Evolutionary conservation across 2,113 vertebrate genomes (phyloP), one percentile per base, ranked within the genome.

Genomic region (Calonectris borealis): DNA sequence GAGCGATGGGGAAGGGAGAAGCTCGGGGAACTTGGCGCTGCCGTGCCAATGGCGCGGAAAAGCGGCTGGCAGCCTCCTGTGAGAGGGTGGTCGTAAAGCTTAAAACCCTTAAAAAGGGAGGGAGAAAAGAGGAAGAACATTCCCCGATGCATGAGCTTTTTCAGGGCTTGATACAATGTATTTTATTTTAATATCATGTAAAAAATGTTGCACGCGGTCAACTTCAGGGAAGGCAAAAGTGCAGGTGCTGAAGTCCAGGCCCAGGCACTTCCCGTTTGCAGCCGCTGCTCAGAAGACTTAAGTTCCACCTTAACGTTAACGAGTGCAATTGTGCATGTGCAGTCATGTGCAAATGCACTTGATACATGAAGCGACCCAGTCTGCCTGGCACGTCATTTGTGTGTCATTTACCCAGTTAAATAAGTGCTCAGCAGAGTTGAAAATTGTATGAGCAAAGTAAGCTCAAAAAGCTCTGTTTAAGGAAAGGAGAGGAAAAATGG

Each of bases 81-180:
- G 44, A 10, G 46, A 32, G 26, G 3, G 4, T 8, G 48, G 5
- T 11, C 16, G 15, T 58, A 16, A 16, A 70, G 27, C 48, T 60
- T 51, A 8, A 19, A 55, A 25, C 6, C 13, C 10, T 57, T 19
- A 0, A 21, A 42, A 42, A 25, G 17, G 9, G 20, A 27, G 49
- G 8, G 9, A 38, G 32, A 8, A 38, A 38, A 62, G 55, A 36
- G 19, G 12, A 21, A 29, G 18, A 52, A 0, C 20, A 0, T 42
- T 40, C 10, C 6, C 1, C 10, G 0, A 0, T 2, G 22, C 9
- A 0, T 0, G 38, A 22, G 42, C 2, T 13, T 75, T 73, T 31
- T 5, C 38, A 4, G 49, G 38, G 54, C 72, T 65, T 5, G 38
- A 5, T 38, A 6, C 5, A 25, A 2, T 16, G 46, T 15, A 0